Conservation (phyloP, 2,888 invertebrate species). For the Palloptera scutellata region DNA sequence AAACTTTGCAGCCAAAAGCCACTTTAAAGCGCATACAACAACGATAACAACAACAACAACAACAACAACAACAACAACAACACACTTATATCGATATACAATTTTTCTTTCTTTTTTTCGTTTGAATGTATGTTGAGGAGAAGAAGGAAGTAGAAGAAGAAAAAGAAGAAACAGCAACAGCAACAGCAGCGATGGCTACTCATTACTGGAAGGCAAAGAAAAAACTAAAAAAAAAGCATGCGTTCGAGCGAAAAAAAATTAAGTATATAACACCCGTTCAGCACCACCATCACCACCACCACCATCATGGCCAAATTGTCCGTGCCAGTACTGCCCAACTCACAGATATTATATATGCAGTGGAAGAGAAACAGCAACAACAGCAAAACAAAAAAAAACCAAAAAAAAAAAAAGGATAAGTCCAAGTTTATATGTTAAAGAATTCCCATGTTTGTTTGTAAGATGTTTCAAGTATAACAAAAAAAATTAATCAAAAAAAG, state of each 20-base stretch:
- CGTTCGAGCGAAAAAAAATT: conserved; percentile 5
- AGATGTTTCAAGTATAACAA: neutral
- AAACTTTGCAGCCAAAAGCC: conserved; percentile 17
- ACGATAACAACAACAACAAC: neutral
- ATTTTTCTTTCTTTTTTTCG: neutral
- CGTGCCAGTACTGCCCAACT: neutral
- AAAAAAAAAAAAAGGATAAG: conserved; percentile 25
- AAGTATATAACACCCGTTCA: conserved; percentile 22
- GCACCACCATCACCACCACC: conserved; percentile 11
- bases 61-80: neutral
- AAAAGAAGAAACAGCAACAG: conserved; percentile 7
- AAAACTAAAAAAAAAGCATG: neutral
- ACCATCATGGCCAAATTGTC: conserved; percentile 3
- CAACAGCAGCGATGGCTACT: too few relatives aligned
- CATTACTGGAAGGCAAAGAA: too few relatives aligned
- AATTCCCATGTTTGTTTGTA: conserved; percentile 16
- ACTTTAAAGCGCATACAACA: conserved; percentile 3
- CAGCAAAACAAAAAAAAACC: conserved; percentile 17
- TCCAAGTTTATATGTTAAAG: conserved; percentile 12
- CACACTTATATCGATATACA: neutral
- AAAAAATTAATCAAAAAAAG: neutral
- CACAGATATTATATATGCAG: conserved; percentile 8
- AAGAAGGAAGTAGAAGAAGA: neutral
- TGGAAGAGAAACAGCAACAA: neutral
- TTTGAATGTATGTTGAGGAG: conserved; percentile 19